Evolutionary conservation across 2,113 vertebrate species (phyloP).

Genomic region (Anhinga rufa): DNA sequence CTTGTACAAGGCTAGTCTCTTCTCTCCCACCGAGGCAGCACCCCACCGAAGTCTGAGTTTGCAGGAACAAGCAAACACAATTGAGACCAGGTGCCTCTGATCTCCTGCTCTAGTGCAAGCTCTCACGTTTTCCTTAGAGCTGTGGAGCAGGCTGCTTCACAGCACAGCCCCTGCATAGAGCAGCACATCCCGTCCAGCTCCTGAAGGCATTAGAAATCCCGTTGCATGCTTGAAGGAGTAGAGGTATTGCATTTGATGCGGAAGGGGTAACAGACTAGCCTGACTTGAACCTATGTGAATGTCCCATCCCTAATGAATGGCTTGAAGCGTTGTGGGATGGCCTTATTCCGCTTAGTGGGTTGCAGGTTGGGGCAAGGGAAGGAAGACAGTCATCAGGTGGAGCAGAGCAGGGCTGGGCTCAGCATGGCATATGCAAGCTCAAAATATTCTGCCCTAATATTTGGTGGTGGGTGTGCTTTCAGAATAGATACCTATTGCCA

Average conservation of each 20-base stretch:
- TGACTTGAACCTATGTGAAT: neutral
- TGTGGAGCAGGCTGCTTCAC: neutral
- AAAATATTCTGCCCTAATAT: neutral
- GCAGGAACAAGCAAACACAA: neutral
- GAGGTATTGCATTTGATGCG: neutral
- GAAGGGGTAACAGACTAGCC: neutral
- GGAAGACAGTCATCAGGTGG: neutral
- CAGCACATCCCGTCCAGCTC: neutral
- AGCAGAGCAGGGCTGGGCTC: neutral
- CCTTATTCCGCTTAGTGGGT: neutral
- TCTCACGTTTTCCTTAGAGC: rapidly evolving
- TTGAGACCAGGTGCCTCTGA: neutral
- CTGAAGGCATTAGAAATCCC: neutral
- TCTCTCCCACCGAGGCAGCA: neutral
- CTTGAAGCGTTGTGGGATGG: rapidly evolving
- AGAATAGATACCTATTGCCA: neutral
- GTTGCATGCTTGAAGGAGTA: neutral
- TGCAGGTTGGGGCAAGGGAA: neutral
- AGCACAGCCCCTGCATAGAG: neutral
- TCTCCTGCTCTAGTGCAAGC: neutral
- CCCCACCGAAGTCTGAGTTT: neutral
- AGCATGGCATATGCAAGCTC: neutral
- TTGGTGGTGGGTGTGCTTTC: neutral
- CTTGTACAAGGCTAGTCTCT: neutral
- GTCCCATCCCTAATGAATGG: neutral